These are phyloP conservation scores for Dicentrarchus labrax DNA, from an alignment of 2,113 vertebrate genomes.

Conservation along the genomic window DNA sequence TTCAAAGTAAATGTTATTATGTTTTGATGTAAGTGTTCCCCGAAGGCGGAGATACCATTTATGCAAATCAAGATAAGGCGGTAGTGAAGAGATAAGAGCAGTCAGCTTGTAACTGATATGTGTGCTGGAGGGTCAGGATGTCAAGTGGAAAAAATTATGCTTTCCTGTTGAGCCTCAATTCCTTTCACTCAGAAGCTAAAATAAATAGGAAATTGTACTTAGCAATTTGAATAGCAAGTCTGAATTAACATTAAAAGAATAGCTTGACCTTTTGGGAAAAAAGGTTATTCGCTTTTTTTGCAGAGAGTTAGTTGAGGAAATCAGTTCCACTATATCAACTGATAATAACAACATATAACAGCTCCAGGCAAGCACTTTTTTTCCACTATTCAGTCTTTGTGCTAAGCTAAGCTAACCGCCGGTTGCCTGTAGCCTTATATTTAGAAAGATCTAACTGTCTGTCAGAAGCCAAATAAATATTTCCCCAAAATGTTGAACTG, in stretches of 20 bases:
- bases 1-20: slow-evolving; percentile 57
- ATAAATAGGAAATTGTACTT: background rate
- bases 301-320: background rate
- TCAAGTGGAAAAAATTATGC: background rate
- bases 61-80: slow-evolving; percentile 19
- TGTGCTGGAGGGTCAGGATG: background rate
- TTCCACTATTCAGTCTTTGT: background rate
- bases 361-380: too few species aligned
- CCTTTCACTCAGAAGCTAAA: background rate
- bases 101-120: slow-evolving; percentile 9
- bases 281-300: background rate
- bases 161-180: slow-evolving; percentile 12
- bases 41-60: slow-evolving; percentile 25
- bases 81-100: slow-evolving; percentile 8
- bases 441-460: background rate
- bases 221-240: background rate
- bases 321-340: too few species aligned
- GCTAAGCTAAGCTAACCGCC: background rate
- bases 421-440: background rate
- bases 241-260: background rate
- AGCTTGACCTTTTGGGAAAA: background rate
- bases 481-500: background rate
- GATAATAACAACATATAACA: background rate
- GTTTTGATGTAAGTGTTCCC: slow-evolving; percentile 51
- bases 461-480: background rate